Percentiles rank a stretch among this genome's conserved stretches.
Evolutionary conservation across 2,888 invertebrate species (phyloP).

Genomic region (Xiphydria camelus): DNA sequence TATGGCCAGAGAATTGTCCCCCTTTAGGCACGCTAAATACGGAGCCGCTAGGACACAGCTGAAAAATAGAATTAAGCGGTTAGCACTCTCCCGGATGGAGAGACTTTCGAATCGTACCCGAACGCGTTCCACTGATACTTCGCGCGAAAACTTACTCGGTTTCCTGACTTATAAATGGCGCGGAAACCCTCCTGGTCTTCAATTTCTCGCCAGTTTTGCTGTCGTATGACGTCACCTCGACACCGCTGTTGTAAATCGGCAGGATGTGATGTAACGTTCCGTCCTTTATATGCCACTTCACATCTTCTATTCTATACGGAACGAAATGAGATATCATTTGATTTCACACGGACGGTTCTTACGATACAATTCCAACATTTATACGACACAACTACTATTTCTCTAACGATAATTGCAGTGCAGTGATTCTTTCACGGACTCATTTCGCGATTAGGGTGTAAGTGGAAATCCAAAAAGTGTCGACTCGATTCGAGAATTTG

Average conservation of each 20-base stretch:
- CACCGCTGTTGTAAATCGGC: conserved; percentile 48
- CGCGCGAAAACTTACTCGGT: conserved; percentile 40
- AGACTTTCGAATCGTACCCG: no score
- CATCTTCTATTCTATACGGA: conserved; percentile 46
- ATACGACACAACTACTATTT: no score
- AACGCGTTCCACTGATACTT: conserved; percentile 6
- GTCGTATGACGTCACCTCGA: conserved; percentile 52
- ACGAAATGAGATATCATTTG: no score
- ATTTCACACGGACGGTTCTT: no score
- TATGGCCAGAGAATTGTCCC: conserved; percentile 59
- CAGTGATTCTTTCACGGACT: no score
- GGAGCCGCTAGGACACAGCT: conserved; percentile 68
- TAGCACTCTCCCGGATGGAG: no score
- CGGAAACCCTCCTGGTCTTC: conserved; percentile 43
- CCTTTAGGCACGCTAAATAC: conserved; percentile 69
- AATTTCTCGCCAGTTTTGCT: conserved; percentile 54
- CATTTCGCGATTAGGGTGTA: no score
- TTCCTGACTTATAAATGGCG: conserved; percentile 47
- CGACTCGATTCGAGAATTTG: no score
- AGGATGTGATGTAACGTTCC: conserved; percentile 52
- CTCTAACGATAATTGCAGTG: no score
- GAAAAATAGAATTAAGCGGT: no score
- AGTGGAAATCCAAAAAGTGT: no score
- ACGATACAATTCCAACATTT: no score
- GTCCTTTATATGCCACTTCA: conserved; percentile 53